Conservation (phyloP, 2,797 vertebrate genomes). For the Urophycis tenuis region DNA sequence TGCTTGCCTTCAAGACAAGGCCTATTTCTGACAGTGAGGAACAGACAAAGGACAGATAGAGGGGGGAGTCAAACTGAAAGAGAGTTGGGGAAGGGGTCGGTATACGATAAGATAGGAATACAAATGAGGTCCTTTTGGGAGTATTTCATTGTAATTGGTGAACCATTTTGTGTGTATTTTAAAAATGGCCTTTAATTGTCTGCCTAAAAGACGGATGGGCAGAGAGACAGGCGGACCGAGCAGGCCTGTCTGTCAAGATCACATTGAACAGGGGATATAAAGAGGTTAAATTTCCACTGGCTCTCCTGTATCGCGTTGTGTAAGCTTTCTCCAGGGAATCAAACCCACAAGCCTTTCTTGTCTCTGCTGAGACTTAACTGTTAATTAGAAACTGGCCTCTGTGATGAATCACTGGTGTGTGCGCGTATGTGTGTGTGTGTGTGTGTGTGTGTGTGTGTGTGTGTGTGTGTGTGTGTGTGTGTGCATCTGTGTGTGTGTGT, state of each 20-base stretch:
- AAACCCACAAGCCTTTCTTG: slow-evolving; percentile 57
- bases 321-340: slow-evolving; percentile 56
- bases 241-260: background rate
- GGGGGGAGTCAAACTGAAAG: slow-evolving; percentile 1
- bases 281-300: slow-evolving; percentile 39
- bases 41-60: slow-evolving; percentile 4
- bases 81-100: background rate
- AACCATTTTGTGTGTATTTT: background rate
- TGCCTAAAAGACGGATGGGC: background rate
- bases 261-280: slow-evolving; percentile 17
- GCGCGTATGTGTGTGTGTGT: slow-evolving; percentile 48
- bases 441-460: slow-evolving; percentile 11
- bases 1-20: slow-evolving; percentile 43
- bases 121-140: background rate
- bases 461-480: slow-evolving; percentile 15
- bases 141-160: background rate
- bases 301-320: slow-evolving; percentile 26
- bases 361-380: slow-evolving; percentile 63
- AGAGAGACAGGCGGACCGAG: slow-evolving; percentile 6
- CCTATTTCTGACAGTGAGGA: slow-evolving; percentile 40
- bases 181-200: background rate
- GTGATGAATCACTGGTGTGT: slow-evolving; percentile 57
- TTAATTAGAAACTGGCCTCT: slow-evolving; percentile 65
- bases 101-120: background rate
- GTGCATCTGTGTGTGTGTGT: slow-evolving; percentile 7